These are phyloP conservation scores for Cotesia congregata DNA, from an alignment of 2,888 invertebrate genomes.

Conservation along the genomic window DNA sequence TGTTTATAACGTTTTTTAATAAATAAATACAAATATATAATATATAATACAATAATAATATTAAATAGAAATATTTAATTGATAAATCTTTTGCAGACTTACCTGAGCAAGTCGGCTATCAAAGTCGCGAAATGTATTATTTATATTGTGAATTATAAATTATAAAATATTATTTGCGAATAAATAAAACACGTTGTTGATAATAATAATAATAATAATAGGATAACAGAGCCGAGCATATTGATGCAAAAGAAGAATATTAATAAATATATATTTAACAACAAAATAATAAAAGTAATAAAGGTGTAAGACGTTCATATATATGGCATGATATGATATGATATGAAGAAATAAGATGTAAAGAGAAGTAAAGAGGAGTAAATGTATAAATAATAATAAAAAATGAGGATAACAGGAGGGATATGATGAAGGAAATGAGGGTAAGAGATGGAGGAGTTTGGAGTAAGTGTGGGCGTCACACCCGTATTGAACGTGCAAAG, in stretches of 20 bases:
- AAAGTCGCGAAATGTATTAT: not conserved
- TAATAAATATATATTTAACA: conserved; percentile 10
- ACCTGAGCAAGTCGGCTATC: conserved; percentile 51
- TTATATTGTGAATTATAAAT: conserved; percentile 4
- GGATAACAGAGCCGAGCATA: conserved; percentile 23
- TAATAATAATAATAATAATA: not conserved
- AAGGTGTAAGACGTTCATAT: conserved; percentile 24
- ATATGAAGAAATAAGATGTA: not conserved
- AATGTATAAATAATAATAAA: conserved; percentile 14
- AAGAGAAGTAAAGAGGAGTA: not conserved
- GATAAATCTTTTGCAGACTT: conserved; percentile 49
- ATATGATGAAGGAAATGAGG: conserved; percentile 10
- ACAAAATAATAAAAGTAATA: not conserved
- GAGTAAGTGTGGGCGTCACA: conserved; percentile 24
- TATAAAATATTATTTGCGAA: conserved; percentile 4
- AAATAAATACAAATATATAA: conserved; percentile 1
- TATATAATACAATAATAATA: not conserved
- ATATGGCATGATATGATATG: too few relatives aligned
- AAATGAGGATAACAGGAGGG: conserved; percentile 2
- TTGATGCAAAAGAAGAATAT: conserved; percentile 32
- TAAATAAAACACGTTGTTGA: conserved; percentile 10
- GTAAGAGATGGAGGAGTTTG: not conserved
- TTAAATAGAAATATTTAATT: conserved; percentile 30
- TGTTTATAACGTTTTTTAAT: not conserved
- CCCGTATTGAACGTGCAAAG: conserved; percentile 47